These are phyloP conservation scores for Chloroceryle amazona DNA, from an alignment of 2,797 vertebrate species.

Conservation along the genomic window DNA sequence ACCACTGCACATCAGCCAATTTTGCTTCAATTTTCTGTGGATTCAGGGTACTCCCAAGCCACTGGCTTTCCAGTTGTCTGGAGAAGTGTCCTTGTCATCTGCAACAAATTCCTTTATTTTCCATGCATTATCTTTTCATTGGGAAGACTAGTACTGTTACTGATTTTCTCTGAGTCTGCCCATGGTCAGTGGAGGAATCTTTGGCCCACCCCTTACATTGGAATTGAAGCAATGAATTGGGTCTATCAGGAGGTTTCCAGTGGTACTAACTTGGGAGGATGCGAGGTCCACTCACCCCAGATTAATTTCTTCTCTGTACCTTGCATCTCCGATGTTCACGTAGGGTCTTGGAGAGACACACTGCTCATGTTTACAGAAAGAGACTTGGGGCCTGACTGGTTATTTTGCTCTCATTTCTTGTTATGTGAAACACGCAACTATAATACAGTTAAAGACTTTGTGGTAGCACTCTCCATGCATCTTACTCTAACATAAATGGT, in stretches of 20 bases:
- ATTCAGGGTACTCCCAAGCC: background rate
- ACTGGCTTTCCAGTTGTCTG: background rate
- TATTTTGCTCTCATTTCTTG: background rate
- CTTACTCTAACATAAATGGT: background rate
- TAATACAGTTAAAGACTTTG: conserved; percentile 9
- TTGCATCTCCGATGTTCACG: fast-evolving
- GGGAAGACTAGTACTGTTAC: background rate
- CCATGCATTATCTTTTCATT: fast-evolving
- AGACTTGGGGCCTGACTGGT: background rate
- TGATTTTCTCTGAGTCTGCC: background rate
- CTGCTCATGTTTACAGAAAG: fast-evolving
- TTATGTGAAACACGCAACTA: conserved; percentile 19
- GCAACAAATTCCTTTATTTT: background rate
- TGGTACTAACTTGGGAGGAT: background rate
- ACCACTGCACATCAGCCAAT: fast-evolving
- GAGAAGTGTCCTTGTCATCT: background rate
- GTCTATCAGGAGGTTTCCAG: background rate
- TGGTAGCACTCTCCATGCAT: background rate
- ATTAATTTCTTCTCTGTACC: too few relatives aligned
- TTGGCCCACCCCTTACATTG: fast-evolving
- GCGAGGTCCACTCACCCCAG: fast-evolving
- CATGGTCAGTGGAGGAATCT: background rate
- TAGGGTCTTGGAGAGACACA: background rate
- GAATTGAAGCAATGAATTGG: fast-evolving
- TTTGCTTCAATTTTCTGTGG: background rate